phyloP scores from a whole-genome alignment of 2,113 vertebrate species.

The Microtus pennsylvanicus region DNA sequence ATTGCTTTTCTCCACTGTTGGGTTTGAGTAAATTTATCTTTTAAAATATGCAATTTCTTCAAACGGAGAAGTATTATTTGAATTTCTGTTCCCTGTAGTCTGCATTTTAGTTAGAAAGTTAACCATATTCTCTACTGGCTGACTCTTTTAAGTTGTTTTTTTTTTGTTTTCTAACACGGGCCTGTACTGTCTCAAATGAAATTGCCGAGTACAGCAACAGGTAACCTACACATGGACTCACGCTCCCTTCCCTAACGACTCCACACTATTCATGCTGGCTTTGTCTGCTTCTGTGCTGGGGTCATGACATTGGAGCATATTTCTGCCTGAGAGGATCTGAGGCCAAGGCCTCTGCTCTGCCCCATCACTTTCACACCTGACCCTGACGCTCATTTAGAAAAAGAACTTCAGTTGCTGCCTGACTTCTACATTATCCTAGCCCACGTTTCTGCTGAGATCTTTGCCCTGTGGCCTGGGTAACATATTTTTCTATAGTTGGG shows the following conservation, averaged over 20 bases:
- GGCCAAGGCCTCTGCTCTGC: neutral
- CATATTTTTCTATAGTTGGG: conserved; percentile 27
- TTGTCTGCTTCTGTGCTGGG: neutral
- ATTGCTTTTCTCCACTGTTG: neutral
- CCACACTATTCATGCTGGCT: neutral
- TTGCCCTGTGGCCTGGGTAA: conserved; percentile 43
- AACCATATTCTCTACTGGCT: neutral
- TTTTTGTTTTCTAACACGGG: too few species aligned
- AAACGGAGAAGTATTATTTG: neutral
- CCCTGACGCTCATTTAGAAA: conserved; percentile 44
- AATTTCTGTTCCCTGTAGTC: neutral
- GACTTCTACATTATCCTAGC: neutral
- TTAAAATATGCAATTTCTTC: conserved; percentile 15
- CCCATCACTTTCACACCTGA: conserved; percentile 55
- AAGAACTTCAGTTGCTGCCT: conserved; percentile 4
- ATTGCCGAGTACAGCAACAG: neutral
- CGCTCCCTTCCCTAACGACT: neutral
- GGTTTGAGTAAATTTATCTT: neutral
- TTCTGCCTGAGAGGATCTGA: conserved; percentile 36
- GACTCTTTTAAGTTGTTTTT: neutral
- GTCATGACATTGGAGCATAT: conserved; percentile 8
- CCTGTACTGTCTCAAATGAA: neutral
- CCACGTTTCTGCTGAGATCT: conserved; percentile 42
- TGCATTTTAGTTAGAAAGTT: neutral
- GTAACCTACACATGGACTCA: neutral